A percentile compares a stretch with the other conserved stretches of the same genome.
phyloP scores from a whole-genome alignment of 2,797 vertebrate species.

The Macropus fuliginosus region DNA sequence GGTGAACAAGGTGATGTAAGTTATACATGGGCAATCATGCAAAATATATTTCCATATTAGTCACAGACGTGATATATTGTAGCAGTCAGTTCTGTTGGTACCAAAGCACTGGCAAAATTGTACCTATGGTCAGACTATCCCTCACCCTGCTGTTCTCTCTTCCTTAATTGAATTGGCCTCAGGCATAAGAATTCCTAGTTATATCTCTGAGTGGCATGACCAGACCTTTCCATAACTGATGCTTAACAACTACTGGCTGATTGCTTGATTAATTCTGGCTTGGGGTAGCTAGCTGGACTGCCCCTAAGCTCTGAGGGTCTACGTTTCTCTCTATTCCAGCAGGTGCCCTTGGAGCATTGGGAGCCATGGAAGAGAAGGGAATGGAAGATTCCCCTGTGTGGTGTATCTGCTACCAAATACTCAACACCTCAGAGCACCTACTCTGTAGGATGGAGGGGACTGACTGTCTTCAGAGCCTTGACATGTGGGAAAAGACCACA shows the following conservation, averaged over 20 bases:
- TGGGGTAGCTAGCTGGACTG: background rate
- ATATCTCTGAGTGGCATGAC: background rate
- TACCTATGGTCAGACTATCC: background rate
- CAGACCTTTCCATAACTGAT: background rate
- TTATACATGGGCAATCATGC: background rate
- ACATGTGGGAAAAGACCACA: background rate
- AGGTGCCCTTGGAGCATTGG: background rate
- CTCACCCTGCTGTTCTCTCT: background rate
- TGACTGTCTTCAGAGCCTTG: background rate
- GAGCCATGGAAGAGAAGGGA: background rate
- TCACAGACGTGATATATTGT: background rate
- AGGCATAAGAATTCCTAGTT: background rate
- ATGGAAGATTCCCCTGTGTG: background rate
- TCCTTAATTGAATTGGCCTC: background rate
- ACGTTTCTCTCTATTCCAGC: background rate
- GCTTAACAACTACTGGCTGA: background rate
- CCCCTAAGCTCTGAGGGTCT: background rate
- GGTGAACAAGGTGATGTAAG: background rate
- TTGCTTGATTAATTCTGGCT: background rate
- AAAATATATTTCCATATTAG: background rate
- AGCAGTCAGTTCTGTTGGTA: background rate
- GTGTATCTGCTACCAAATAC: background rate
- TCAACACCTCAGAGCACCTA: conserved; percentile 22
- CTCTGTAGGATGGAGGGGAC: background rate
- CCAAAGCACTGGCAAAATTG: background rate